A percentile compares a stretch with the other conserved stretches of the same genome.
Evolutionary conservation across 2,888 invertebrate genomes (phyloP).

Genomic region (Diaperis boleti): DNA sequence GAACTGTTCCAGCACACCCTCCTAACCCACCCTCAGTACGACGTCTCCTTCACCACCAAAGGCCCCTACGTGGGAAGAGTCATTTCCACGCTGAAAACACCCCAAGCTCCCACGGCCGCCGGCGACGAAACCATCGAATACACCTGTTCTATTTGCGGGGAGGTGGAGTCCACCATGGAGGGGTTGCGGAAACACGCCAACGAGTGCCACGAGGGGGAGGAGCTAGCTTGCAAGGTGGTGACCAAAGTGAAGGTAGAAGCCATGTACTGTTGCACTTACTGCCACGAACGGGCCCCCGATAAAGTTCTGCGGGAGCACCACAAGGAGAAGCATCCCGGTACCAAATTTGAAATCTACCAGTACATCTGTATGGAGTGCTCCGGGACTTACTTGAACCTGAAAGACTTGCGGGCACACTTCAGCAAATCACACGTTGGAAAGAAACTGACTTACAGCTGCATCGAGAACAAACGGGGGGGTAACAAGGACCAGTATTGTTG

Average conservation of each 20-base stretch:
- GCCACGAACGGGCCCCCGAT: conserved; percentile 58
- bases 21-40: conserved; percentile 40
- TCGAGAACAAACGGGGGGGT: conserved; percentile 56
- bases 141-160: conserved; percentile 51
- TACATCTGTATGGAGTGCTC: conserved; percentile 58
- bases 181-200: conserved; percentile 49
- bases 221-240: conserved; percentile 15
- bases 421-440: conserved; percentile 52
- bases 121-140: conserved; percentile 6
- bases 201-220: conserved; percentile 41
- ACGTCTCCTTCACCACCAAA: conserved; percentile 19
- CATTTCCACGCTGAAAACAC: neutral
- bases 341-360: conserved; percentile 50
- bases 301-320: conserved; percentile 61
- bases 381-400: conserved; percentile 49
- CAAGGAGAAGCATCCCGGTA: conserved; percentile 57
- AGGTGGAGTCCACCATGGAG: conserved; percentile 43
- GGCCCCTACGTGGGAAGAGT: conserved; percentile 39
- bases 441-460: conserved; percentile 56
- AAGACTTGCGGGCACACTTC: conserved; percentile 54
- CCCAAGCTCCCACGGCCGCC: neutral
- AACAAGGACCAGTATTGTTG: conserved; percentile 38
- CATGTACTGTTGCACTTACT: conserved; percentile 54
- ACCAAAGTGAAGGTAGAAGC: conserved; percentile 42
- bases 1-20: conserved; percentile 58